Evolutionary conservation across 2,888 invertebrate genomes (phyloP), one percentile per base, ranked within the genome.

Genomic region (Nebria brevicollis): DNA sequence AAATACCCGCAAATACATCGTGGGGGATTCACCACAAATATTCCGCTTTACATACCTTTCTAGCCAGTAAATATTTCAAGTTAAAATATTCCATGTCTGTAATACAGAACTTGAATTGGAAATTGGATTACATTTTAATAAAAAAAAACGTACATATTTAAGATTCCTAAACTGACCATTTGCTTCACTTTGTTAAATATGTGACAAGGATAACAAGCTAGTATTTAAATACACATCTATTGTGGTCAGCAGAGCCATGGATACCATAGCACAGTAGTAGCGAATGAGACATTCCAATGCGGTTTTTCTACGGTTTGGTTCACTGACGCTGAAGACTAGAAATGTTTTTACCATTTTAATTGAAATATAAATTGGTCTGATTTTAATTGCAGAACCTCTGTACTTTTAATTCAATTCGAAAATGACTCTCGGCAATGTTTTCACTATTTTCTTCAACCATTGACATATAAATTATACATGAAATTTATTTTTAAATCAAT

Each of bases 281-380:
- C 54, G 7, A 13, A 54, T 54, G 54, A 54, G 54, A 13, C 8
- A 54, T 54, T 54, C 54, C 54, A 54, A 11, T 54, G 54, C 54
- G 54, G 54, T 54, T 6, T 54, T 8, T 54, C 54, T 54, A 54
- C 54, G 54, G 54, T 54, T 8, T 54, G 8, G 54, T 54, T 54
- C 54, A 13, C 6, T 54, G 54, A 54, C 13, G 54, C 54, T 11
- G 54, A 54, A 54, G 54, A 3, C 54, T 11, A 54, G 54, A 54
- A 11, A 54, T 54, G 8, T 54, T 54, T 54, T 54, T 54, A 13
- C 54, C 54, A 7, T 5, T 54, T 54, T 54, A 54, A 54, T 54
- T 54, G 54, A 54, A 54, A 54, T 54, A 54, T 54, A 54, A 54
- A 54, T 54, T 54, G 54, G 54, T 54, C 54, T 54, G 54, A 54